Evolutionary conservation across 2,888 invertebrate species (phyloP).

Genomic region (Folsomia candida): DNA sequence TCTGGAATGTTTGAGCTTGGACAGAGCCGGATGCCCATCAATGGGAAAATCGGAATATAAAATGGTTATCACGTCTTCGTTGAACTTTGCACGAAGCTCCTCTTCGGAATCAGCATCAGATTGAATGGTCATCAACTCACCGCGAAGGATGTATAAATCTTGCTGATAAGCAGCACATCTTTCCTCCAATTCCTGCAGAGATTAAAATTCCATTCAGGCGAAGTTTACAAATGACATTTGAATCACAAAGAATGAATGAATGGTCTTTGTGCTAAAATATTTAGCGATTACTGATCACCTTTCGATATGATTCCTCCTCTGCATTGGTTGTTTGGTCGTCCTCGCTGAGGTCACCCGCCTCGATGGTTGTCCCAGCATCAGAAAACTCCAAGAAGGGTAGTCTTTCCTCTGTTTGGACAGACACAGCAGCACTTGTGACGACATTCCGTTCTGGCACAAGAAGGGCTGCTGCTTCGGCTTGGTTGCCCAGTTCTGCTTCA

Average conservation of each 20-base stretch:
- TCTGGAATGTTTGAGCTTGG: conserved; percentile 26
- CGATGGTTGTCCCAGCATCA: conserved; percentile 17
- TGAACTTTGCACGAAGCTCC: conserved; percentile 41
- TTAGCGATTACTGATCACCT: conserved; percentile 30
- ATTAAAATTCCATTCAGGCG: conserved; percentile 1
- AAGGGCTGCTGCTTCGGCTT: background rate
- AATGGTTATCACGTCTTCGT: conserved; percentile 43
- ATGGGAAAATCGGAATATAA: conserved; percentile 46
- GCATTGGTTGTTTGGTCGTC: conserved; percentile 7
- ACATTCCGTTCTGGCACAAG: background rate
- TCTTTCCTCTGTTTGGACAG: background rate
- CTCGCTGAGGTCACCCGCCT: background rate
- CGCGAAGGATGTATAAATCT: conserved; percentile 45
- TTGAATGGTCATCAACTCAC: conserved; percentile 48
- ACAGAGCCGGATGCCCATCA: conserved; percentile 44
- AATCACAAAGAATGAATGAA: too few species aligned
- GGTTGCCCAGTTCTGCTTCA: background rate
- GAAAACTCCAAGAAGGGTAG: background rate
- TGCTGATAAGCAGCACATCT: conserved; percentile 48
- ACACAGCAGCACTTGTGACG: background rate
- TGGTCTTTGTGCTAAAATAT: too few species aligned
- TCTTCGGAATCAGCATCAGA: conserved; percentile 42
- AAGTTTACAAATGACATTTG: too few species aligned
- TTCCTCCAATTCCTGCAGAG: conserved; percentile 48
- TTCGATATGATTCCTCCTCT: conserved; percentile 36